phyloP scores from a whole-genome alignment of 2,888 invertebrate species.

The Napeogenes inachia region DNA sequence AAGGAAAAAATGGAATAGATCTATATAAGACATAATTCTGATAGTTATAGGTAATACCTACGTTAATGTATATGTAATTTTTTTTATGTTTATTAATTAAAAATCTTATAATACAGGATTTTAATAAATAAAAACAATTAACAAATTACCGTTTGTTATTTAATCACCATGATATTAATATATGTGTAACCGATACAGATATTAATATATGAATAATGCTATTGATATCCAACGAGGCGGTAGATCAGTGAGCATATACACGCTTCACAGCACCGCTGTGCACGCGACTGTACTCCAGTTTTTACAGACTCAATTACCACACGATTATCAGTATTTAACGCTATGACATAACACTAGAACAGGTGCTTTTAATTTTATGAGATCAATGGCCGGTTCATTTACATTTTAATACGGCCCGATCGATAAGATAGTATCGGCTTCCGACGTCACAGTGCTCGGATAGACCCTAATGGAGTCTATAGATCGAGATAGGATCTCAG shows the following conservation, averaged over 20 bases:
- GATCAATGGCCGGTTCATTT: slow-evolving; percentile 30
- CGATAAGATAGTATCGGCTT: slow-evolving; percentile 34
- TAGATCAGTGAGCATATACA: slow-evolving; percentile 6
- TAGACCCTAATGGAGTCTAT: slow-evolving; percentile 31
- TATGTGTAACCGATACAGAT: slow-evolving; percentile 12
- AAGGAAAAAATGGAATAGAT: no score
- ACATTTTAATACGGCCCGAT: slow-evolving; percentile 35
- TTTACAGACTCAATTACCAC: slow-evolving; percentile 18
- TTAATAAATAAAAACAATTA: neutral
- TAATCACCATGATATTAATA: neutral
- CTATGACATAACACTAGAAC: slow-evolving; percentile 3
- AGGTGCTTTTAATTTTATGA: slow-evolving; percentile 12
- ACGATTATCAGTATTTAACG: neutral
- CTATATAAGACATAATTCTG: no score
- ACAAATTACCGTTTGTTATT: neutral
- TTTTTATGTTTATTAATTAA: no score
- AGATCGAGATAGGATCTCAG: slow-evolving; percentile 26
- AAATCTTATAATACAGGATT: no score
- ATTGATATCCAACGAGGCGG: slow-evolving; percentile 7
- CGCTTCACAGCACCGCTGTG: slow-evolving; percentile 12
- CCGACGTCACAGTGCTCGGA: slow-evolving; percentile 31
- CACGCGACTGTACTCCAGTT: slow-evolving; percentile 9
- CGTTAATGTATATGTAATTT: no score
- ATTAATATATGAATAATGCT: slow-evolving; percentile 4
- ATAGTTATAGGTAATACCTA: no score